Base-by-base conservation (phyloP, 2,888 invertebrate genomes). In the Dolichomitus sp. region DNA sequence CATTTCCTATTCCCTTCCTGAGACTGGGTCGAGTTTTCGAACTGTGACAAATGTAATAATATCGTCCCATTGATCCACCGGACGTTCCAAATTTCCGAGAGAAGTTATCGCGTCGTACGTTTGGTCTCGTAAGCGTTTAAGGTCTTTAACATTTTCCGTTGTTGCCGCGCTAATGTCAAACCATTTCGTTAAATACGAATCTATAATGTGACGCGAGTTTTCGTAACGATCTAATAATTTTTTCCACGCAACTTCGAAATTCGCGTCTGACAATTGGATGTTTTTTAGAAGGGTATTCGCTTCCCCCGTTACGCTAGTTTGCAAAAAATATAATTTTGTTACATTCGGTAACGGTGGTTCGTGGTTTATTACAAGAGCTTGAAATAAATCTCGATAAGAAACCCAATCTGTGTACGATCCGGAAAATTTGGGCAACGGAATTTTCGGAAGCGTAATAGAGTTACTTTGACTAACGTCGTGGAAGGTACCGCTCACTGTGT, bases 1-100 rank as follows among this genome's bases (percentile, higher is more conserved):
- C 61, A 63, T 68, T 4, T 84, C 84, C 84, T 81, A 84, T 7
- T 75, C 80, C 5, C 59, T 61, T 0, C 84, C 69, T 0, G 82
- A 69, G 0, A 42, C 40, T 19, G 66, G 14, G 11, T 84, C 84
- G 2, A 84, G n/a, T 69, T 70, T 78, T 7, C 66, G 33, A 1
- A 76, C 63, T 0, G 70, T 45, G 5, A 84, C 19, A 19, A 63
- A 79, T 1, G 81, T 79, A 0, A 78, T 50, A 0, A 81, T 17
- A 52, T 81, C 81, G 23, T 79, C 68, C 81, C 66, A 78, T 6
- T 81, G 59, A 6, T 76, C 73, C 0, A 73, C 72, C n/a, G 76
- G 76, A 4, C 81, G 48, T 7, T 48, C 30, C 0, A 84, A 14
- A 40, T 69, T 69, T 19, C 19, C 33, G 0, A 84, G 45, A 0